A percentile compares a stretch with the other conserved stretches of the same genome.
These are phyloP conservation scores for Drosophila subobscura DNA, from an alignment of 1,140 invertebrate genomes.

Conservation along the genomic window DNA sequence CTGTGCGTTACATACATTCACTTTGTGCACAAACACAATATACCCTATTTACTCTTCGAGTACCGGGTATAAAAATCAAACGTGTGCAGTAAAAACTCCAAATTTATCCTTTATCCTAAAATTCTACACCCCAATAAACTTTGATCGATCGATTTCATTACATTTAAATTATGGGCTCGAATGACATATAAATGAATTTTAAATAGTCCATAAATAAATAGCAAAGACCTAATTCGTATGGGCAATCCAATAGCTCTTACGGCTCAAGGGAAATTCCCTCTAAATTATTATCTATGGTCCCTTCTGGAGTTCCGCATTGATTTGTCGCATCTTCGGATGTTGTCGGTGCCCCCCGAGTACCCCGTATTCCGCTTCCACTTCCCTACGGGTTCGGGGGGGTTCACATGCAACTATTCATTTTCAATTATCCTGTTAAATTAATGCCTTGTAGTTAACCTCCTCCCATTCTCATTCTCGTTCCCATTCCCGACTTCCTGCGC, in stretches of 20 bases:
- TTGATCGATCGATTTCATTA: too few relatives aligned
- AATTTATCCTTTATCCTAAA: too few relatives aligned
- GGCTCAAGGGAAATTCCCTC: slow-evolving; percentile 35
- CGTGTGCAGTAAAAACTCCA: too few relatives aligned
- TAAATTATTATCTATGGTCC: slow-evolving; percentile 50
- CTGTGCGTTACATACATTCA: too few relatives aligned
- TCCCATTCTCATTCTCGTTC: not conserved
- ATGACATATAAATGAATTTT: too few relatives aligned
- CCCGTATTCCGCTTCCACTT: not conserved
- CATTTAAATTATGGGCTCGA: too few relatives aligned
- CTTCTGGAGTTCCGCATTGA: slow-evolving; percentile 49
- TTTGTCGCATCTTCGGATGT: slow-evolving; percentile 39
- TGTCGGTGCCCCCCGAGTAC: not conserved
- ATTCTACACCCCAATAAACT: too few relatives aligned
- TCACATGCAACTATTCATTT: slow-evolving; percentile 45
- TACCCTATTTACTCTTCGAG: too few relatives aligned
- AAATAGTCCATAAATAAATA: too few relatives aligned
- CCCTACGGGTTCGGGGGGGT: not conserved
- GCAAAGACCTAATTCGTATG: too few relatives aligned
- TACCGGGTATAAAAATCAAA: too few relatives aligned
- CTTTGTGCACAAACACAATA: too few relatives aligned
- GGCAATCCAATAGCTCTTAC: not conserved
- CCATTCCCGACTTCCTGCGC: slow-evolving; percentile 20
- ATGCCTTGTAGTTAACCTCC: slow-evolving; percentile 36
- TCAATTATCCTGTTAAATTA: slow-evolving; percentile 69